Evolutionary conservation across 2,888 invertebrate genomes (phyloP), one percentile per base, ranked within the genome.

Genomic region (Onchidella celtica): DNA sequence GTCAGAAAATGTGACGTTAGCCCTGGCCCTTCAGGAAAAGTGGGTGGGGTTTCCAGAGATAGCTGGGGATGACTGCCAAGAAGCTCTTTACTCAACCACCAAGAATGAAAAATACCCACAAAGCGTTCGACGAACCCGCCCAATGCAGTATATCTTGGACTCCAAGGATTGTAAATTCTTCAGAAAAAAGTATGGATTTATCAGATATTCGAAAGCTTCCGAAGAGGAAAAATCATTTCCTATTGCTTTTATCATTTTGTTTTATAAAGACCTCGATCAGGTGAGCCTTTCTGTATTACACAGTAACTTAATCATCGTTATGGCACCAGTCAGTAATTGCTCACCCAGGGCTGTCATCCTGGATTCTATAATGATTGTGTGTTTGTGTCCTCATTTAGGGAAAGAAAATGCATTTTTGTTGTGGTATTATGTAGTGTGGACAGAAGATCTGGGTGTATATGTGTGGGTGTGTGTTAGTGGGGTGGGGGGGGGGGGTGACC

Each of bases 261-360:
- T 83, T 65, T 81, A 83, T 59, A 81, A 83, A 34, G 83, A 83
- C 29, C 75, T 83, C 29, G 74, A 69, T 29, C 83, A 83, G 78
- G 74, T 83, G 24, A 77, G 65, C 21, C 3, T 57, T 27, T n/a
- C 29, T n/a, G 4, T n/a, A n/a, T n/a, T n/a, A n/a, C n/a, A n/a
- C n/a, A n/a, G n/a, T n/a, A n/a, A n/a, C n/a, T n/a, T n/a, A n/a
- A n/a, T n/a, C n/a, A n/a, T n/a, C n/a, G n/a, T n/a, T n/a, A n/a
- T n/a, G n/a, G n/a, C n/a, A n/a, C n/a, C n/a, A n/a, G n/a, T n/a
- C n/a, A n/a, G n/a, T n/a, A n/a, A n/a, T n/a, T n/a, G n/a, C n/a
- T n/a, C n/a, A n/a, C n/a, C n/a, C n/a, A n/a, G n/a, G n/a, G n/a
- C n/a, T n/a, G n/a, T n/a, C n/a, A n/a, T n/a, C n/a, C n/a, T n/a